phyloP scores from a whole-genome alignment of 2,113 vertebrate species.

The Mystacornis crossleyi region DNA sequence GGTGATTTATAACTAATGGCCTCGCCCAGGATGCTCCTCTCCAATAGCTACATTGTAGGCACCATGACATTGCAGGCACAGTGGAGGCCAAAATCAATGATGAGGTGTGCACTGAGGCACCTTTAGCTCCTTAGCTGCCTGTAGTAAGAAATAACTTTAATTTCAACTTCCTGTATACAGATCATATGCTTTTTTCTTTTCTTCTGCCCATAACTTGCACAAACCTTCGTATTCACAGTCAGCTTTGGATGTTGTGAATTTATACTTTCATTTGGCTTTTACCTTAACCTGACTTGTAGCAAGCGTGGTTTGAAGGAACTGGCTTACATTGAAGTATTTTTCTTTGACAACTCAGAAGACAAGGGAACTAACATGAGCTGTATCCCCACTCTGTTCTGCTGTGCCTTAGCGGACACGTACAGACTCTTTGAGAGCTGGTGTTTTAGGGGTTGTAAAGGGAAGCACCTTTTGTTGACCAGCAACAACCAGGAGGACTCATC shows the following conservation, averaged over 20 bases:
- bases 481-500: neutral
- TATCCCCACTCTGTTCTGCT: neutral
- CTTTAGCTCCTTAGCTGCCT: neutral
- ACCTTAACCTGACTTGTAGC: neutral
- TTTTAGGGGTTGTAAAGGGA: neutral
- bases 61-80: neutral
- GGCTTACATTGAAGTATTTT: neutral
- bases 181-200: neutral
- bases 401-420: neutral
- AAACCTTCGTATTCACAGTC: neutral
- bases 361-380: neutral
- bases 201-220: neutral
- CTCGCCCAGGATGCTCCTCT: rapidly evolving
- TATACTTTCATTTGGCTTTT: neutral
- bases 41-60: neutral
- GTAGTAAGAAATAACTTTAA: neutral
- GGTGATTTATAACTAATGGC: neutral
- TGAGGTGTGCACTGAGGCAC: neutral
- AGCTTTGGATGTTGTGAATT: neutral
- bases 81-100: neutral
- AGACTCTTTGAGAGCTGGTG: neutral
- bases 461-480: neutral
- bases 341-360: neutral
- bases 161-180: neutral
- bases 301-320: neutral